Evolutionary conservation across 2,113 vertebrate species (phyloP).

Genomic region (Erythrolamprus reginae): DNA sequence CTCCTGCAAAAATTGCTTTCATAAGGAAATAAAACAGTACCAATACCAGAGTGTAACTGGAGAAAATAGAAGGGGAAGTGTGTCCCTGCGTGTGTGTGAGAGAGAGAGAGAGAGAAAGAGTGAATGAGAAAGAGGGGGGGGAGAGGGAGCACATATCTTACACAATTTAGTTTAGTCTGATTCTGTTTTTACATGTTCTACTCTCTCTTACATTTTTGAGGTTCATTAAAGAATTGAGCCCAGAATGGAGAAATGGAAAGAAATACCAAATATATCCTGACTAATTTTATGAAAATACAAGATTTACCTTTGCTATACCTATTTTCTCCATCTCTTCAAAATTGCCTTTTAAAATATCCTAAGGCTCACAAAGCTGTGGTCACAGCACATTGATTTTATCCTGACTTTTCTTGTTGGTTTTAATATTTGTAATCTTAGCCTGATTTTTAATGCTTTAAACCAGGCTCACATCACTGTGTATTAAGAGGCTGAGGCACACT

Average conservation of each 20-base stretch:
- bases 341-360: conserved; percentile 11
- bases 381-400: conserved; percentile 24
- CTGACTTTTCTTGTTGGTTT: not conserved
- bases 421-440: conserved; percentile 8
- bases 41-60: not conserved
- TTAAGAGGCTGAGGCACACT: not conserved
- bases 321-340: not conserved
- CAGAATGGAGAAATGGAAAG: not conserved
- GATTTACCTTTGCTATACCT: conserved; percentile 18
- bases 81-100: not conserved
- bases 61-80: not conserved
- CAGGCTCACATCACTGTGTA: not conserved
- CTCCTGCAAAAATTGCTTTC: not conserved
- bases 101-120: not conserved
- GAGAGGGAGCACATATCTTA: not conserved
- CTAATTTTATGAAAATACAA: not conserved
- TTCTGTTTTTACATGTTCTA: not conserved
- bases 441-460: conserved; percentile 12
- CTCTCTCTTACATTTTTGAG: not conserved
- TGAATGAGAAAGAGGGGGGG: no score
- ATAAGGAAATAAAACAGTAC: not conserved
- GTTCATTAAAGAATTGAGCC: not conserved
- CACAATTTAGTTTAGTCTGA: not conserved
- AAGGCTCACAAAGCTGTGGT: conserved; percentile 3
- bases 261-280: not conserved